phyloP scores from a whole-genome alignment of 2,797 vertebrate genomes.

The Eospalax fontanierii region DNA sequence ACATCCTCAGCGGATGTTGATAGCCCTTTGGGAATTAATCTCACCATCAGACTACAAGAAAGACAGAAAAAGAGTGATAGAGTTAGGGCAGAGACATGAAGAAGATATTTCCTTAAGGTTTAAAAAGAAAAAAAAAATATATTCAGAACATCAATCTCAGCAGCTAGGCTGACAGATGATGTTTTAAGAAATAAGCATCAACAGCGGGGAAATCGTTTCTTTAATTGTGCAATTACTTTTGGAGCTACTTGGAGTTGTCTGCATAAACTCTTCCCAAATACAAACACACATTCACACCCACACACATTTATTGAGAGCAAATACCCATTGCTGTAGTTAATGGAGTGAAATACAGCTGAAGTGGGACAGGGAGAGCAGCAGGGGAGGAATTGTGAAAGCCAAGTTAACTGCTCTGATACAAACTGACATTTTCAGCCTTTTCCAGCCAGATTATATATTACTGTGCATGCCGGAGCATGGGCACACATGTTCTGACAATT shows the following conservation, averaged over 20 bases:
- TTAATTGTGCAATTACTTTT: constrained; percentile 81
- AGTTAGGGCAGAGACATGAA: constrained; percentile 70
- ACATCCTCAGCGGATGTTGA: constrained; percentile 60
- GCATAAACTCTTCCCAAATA: constrained; percentile 77
- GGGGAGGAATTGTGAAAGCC: constrained; percentile 79
- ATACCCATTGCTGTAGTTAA: constrained; percentile 84
- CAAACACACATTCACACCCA: constrained; percentile 79
- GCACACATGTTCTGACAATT: background rate
- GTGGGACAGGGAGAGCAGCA: constrained; percentile 79
- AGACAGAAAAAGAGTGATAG: constrained; percentile 69
- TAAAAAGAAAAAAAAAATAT: constrained; percentile 63
- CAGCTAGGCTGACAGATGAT: constrained; percentile 71
- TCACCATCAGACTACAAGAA: constrained; percentile 75
- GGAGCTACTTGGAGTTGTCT: constrained; percentile 78
- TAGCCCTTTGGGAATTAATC: constrained; percentile 75
- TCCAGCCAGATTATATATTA: constrained; percentile 31
- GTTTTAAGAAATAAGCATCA: constrained; percentile 78
- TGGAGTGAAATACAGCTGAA: constrained; percentile 83
- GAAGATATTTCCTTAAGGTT: constrained; percentile 72
- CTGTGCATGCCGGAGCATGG: background rate
- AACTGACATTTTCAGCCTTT: constrained; percentile 75
- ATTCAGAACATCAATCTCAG: constrained; percentile 80
- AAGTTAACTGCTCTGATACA: constrained; percentile 81
- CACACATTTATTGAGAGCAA: constrained; percentile 84
- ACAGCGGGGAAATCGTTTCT: constrained; percentile 75